Conservation (phyloP, 1,140 invertebrate genomes). For the Leucophenga varia region DNA sequence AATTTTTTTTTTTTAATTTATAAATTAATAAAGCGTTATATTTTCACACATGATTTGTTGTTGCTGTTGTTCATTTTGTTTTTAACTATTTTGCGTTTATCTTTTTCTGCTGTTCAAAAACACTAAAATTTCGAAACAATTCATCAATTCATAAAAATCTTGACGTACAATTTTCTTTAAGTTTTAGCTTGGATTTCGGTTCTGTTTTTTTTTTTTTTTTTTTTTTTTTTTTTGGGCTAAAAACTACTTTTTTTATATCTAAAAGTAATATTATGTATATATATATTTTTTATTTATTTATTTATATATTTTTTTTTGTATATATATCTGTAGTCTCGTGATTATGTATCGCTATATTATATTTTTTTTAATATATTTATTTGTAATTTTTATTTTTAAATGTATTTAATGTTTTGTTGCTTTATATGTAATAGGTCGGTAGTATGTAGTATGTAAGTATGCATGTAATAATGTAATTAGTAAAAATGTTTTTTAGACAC, state of each 20-base stretch:
- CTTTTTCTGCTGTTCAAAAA: no score
- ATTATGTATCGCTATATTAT: constrained; percentile 47
- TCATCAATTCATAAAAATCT: no score
- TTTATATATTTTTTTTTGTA: not conserved
- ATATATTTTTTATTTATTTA: not conserved
- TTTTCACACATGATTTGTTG: constrained; percentile 27
- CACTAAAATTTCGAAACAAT: no score
- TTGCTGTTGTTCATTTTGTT: constrained; percentile 17
- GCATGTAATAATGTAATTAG: no score
- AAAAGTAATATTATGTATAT: constrained; percentile 8
- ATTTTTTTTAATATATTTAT: not conserved
- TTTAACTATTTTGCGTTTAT: constrained; percentile 2
- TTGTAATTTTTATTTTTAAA: constrained; percentile 22
- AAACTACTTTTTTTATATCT: constrained; percentile 47
- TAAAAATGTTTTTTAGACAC: no score
- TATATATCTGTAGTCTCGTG: constrained; percentile 49
- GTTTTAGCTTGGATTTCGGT: not conserved
- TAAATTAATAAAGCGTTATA: constrained; percentile 50
- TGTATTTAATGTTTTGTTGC: constrained; percentile 23
- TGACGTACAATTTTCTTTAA: constrained; percentile 15
- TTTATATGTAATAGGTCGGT: no score
- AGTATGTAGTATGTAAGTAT: no score
- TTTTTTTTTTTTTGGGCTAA: constrained; percentile 31
- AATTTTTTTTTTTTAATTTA: constrained; percentile 34
- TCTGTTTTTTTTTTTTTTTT: constrained; percentile 16